Percentiles rank a stretch among this genome's conserved stretches.
Conservation (phyloP, 2,113 vertebrate genomes). For the Entosphenus tridentatus region DNA sequence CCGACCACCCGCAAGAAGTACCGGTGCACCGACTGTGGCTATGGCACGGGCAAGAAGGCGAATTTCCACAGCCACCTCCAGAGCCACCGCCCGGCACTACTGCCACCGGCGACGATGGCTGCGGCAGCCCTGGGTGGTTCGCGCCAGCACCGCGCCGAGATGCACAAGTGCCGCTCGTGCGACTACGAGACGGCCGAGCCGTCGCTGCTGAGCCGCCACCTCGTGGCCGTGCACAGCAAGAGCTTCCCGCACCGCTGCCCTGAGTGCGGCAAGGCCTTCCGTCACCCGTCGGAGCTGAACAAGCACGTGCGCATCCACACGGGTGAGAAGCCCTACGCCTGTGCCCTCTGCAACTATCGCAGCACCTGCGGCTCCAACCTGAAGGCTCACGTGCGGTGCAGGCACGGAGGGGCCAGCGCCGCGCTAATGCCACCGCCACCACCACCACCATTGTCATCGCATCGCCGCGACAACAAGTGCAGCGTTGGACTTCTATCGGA, state of each 20-base stretch:
- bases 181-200: conserved; percentile 91
- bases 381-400: conserved; percentile 88
- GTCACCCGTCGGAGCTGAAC: conserved; percentile 86
- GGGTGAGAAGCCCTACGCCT: conserved; percentile 80
- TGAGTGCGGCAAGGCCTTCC: conserved; percentile 90
- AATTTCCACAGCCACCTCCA: conserved; percentile 97
- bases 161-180: conserved; percentile 94
- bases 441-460: background rate
- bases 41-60: conserved; percentile 95
- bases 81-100: conserved; percentile 47
- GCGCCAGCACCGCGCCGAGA: conserved; percentile 25
- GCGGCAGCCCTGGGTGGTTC: background rate
- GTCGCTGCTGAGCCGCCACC: conserved; percentile 71
- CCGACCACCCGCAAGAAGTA: conserved; percentile 96
- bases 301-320: conserved; percentile 98
- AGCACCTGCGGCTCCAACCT: conserved; percentile 88
- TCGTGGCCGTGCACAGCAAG: conserved; percentile 88
- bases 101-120: conserved; percentile 15
- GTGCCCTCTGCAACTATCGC: conserved; percentile 76
- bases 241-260: conserved; percentile 96
- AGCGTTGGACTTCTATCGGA: conserved; percentile 20
- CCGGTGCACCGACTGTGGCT: conserved; percentile 96
- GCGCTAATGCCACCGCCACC: conserved; percentile 35
- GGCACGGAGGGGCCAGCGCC: conserved; percentile 57
- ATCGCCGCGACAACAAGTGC: conserved; percentile 25